phyloP scores from a whole-genome alignment of 2,113 vertebrate genomes.

The Dendropsophus ebraccatus region DNA sequence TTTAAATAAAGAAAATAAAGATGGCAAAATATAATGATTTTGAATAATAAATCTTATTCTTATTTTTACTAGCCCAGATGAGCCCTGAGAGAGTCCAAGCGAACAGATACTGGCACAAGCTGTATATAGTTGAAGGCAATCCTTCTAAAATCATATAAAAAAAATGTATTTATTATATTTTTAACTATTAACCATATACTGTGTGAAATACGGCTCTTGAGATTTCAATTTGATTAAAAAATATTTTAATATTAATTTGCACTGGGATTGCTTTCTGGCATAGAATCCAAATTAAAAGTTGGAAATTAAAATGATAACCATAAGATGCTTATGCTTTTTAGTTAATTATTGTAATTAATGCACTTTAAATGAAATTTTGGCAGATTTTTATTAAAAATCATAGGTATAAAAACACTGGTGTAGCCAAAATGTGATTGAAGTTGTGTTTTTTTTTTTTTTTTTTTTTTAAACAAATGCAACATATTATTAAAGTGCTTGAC shows the following conservation, averaged over 20 bases:
- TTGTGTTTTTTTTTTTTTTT: too few species aligned
- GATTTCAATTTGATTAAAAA: not conserved
- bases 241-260: not conserved
- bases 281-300: not conserved
- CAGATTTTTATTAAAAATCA: not conserved
- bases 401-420: not conserved
- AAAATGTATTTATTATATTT: not conserved
- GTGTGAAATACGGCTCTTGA: not conserved
- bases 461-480: too few species aligned
- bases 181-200: not conserved
- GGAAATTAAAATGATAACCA: not conserved
- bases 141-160: not conserved
- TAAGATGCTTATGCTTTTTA: not conserved
- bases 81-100: not conserved
- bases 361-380: not conserved
- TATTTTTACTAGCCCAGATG: slow-evolving; percentile 16
- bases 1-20: slow-evolving; percentile 60
- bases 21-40: slow-evolving; percentile 59
- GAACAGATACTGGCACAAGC: not conserved
- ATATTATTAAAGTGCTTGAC: too few species aligned
- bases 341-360: not conserved
- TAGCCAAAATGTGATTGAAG: too few species aligned
- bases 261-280: not conserved
- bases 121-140: not conserved
- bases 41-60: slow-evolving; percentile 40